Base-by-base conservation (phyloP, 2,113 vertebrate genomes). In the Argyrosomus japonicus region DNA sequence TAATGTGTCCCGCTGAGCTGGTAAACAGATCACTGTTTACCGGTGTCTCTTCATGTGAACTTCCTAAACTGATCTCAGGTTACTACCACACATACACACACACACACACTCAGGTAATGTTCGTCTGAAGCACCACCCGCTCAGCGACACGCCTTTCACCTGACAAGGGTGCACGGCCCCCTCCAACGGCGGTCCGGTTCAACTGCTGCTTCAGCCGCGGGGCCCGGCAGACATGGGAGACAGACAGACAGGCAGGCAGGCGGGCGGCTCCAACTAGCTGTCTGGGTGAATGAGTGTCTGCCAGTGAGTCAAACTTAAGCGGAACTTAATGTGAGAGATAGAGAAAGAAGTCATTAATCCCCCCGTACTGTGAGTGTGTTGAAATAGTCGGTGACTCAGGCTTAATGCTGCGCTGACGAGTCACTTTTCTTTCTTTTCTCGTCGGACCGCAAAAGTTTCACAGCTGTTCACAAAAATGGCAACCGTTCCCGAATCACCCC, bases 91-190 rank as follows among this genome's bases (percentile, higher is more conserved):
- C 36, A 8, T 8, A 36, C 56, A 60, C 47, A 75, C 45, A 19
- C 5, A 29, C 45, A 45, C 40, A 1, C 18, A 17, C 72, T 51
- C 87, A 92, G 91, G 89, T 91, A 72, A 43, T n/a, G 69, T 4
- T 14, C 0, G 78, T 75, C 79, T 79, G 77, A 89, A 89, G 62
- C 62, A 10, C 29, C 27, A 23, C 68, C 36, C 85, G 40, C 87
- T 84, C 77, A 45, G 43, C 4, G 77, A 69, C 93, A 90, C 94
- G 81, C 94, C 93, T 81, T 82, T 81, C 87, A 93, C 91, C 90
- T 93, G 92, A 77, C 54, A 43, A 61, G 72, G 64, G 64, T 67
- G 36, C 36, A 32, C 53, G 56, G 32, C 25, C 19, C 11, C 4
- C 19, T 9, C 54, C 53, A 13, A 54, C 63, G 10, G 58, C 48